Conservation (phyloP, 1,140 invertebrate species). For the Manduca sexta region DNA sequence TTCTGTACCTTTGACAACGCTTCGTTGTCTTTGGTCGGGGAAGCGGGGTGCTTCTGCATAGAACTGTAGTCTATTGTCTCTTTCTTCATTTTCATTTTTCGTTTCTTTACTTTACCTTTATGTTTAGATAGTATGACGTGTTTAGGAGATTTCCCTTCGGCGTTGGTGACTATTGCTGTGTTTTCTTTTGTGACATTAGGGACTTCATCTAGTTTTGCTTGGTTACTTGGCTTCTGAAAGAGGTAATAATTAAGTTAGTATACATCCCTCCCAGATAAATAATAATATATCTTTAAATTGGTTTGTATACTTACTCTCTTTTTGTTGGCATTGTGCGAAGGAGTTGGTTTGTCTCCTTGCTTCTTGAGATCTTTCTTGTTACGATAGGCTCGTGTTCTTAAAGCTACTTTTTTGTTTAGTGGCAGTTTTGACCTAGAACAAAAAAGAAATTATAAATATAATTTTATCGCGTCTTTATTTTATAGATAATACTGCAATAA, state of each 20-base stretch:
- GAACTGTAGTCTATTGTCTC: conserved; percentile 87
- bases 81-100: conserved; percentile 72
- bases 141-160: conserved; percentile 67
- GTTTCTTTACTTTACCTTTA: conserved; percentile 64
- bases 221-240: conserved; percentile 52
- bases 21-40: conserved; percentile 74
- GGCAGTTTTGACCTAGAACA: conserved; percentile 79
- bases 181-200: conserved; percentile 55
- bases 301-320: conserved; percentile 55
- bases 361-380: conserved; percentile 67
- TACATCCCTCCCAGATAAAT: no score
- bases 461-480: no score
- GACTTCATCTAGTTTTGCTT: conserved; percentile 46
- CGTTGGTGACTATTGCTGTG: conserved; percentile 51
- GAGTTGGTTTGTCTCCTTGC: conserved; percentile 60
- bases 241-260: conserved; percentile 1
- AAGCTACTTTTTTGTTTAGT: conserved; percentile 80
- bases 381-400: conserved; percentile 75
- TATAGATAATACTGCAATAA: no score
- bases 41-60: conserved; percentile 74
- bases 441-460: conserved; percentile 5
- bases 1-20: conserved; percentile 87
- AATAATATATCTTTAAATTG: no score
- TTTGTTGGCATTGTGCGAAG: conserved; percentile 63
- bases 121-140: conserved; percentile 64